Percentiles rank a stretch among this genome's conserved stretches.
Evolutionary conservation across 2,113 vertebrate species (phyloP).

Genomic region (Chlorodrepanis virens): DNA sequence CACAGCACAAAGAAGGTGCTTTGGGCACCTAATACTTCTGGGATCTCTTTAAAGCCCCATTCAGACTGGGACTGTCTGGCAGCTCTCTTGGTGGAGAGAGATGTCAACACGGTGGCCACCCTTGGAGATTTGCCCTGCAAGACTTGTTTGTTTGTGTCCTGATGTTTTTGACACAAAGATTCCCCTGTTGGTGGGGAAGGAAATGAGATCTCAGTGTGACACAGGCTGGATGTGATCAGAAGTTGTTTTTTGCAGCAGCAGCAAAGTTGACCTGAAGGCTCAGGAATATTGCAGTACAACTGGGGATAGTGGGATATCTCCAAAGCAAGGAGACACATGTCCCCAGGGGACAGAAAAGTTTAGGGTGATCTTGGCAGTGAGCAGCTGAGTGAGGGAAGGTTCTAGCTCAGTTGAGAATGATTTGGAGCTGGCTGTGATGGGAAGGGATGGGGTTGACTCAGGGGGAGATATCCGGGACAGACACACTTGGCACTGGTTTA

Average conservation of each 20-base stretch:
- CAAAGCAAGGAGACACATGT: fast-evolving
- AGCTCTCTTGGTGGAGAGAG: background rate
- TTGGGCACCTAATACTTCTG: constrained; percentile 29
- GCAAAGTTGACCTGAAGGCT: background rate
- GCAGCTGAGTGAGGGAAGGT: background rate
- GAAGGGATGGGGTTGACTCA: background rate
- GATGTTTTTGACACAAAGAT: constrained; percentile 30
- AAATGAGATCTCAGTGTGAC: background rate
- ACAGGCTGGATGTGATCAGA: background rate
- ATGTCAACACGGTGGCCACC: background rate
- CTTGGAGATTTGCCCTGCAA: constrained; percentile 23
- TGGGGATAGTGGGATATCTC: background rate
- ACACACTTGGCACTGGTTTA: background rate
- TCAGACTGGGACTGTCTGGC: constrained; percentile 14
- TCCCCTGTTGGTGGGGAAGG: constrained; percentile 19
- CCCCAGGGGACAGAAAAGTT: background rate
- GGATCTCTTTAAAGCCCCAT: background rate
- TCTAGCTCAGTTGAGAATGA: background rate
- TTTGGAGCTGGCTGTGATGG: background rate
- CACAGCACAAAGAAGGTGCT: background rate
- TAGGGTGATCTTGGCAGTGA: background rate
- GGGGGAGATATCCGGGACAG: background rate
- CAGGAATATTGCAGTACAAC: background rate
- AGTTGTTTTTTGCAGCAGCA: background rate
- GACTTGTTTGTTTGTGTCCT: constrained; percentile 32